Evolutionary conservation across 2,888 invertebrate species (phyloP).

Genomic region (Arctia plantaginis): DNA sequence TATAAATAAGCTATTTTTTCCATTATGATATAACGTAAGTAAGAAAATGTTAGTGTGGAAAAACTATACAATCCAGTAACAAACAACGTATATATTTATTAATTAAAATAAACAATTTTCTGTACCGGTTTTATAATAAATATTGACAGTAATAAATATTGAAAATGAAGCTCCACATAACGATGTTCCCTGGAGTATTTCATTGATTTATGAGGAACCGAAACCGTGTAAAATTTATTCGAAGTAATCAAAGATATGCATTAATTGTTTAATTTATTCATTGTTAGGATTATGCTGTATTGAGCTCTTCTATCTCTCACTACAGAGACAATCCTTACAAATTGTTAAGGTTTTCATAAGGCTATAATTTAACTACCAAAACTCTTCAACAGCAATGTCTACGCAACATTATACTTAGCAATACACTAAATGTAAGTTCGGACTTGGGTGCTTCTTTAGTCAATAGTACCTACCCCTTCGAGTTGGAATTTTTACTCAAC

Average conservation of each 20-base stretch:
- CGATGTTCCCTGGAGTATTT: conserved; percentile 33
- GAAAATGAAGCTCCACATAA: conserved; percentile 29
- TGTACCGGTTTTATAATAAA: conserved; percentile 17
- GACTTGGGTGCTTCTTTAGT: not conserved
- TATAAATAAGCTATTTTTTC: not conserved
- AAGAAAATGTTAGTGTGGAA: not conserved
- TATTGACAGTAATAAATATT: conserved; percentile 38
- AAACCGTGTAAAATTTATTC: conserved; percentile 21
- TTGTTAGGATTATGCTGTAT: not conserved
- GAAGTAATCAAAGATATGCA: conserved; percentile 27
- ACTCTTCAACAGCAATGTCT: not conserved
- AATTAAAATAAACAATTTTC: conserved; percentile 9
- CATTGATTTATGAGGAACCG: conserved; percentile 37
- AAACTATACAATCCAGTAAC: not conserved
- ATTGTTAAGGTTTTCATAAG: not conserved
- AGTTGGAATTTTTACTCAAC: not conserved
- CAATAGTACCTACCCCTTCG: not conserved
- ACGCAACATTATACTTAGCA: too few relatives aligned
- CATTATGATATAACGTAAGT: not conserved
- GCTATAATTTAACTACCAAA: not conserved
- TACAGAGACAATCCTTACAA: not conserved
- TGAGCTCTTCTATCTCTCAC: not conserved
- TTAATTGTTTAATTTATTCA: conserved; percentile 23
- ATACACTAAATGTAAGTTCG: too few relatives aligned
- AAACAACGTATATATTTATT: not conserved